Conservation (phyloP, 2,113 vertebrate species). For the Cygnus atratus region DNA sequence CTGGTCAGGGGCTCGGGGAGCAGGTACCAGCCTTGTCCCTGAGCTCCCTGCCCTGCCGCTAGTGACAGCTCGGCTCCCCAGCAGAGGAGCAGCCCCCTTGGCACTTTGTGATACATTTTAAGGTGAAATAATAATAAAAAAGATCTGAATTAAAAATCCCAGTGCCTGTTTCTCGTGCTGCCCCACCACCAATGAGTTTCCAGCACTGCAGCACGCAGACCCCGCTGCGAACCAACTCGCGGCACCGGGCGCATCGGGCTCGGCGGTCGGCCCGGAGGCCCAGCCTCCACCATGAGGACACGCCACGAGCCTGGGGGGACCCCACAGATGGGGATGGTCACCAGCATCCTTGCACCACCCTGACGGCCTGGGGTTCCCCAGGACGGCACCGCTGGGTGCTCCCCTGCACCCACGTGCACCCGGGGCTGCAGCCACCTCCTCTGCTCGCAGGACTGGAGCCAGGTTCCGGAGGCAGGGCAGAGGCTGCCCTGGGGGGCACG, state of each 20-base stretch:
- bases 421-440: background rate
- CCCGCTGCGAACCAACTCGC: fast-evolving
- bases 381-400: background rate
- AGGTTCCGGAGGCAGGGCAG: background rate
- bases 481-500: background rate
- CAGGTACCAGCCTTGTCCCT: background rate
- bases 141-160: background rate
- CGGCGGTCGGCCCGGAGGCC: fast-evolving
- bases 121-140: background rate
- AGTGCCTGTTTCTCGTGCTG: background rate
- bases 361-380: fast-evolving
- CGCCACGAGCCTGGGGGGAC: fast-evolving
- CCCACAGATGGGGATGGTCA: background rate
- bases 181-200: fast-evolving
- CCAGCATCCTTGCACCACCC: background rate
- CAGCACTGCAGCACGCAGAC: fast-evolving
- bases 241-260: fast-evolving
- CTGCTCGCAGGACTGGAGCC: background rate
- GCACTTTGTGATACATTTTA: background rate
- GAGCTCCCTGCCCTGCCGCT: background rate
- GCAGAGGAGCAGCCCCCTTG: background rate
- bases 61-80: background rate
- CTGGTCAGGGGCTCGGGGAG: background rate
- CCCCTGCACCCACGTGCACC: background rate
- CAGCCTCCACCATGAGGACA: background rate